phyloP scores from a whole-genome alignment of 2,113 vertebrate species.

The Amia ocellicauda region DNA sequence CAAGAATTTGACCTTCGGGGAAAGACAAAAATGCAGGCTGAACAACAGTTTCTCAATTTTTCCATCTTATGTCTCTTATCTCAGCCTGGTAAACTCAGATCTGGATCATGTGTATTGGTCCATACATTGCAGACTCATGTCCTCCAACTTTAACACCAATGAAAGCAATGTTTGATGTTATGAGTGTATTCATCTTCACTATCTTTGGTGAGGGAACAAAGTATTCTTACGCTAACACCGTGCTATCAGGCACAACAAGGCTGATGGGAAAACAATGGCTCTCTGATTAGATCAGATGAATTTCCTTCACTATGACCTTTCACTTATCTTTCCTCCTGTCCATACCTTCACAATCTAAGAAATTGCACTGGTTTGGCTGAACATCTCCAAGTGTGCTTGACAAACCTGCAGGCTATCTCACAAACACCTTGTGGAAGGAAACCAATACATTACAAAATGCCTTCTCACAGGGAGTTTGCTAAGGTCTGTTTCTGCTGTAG shows the following conservation, averaged over 20 bases:
- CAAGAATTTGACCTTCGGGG: neutral
- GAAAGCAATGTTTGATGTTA: neutral
- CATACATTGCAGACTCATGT: neutral
- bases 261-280: neutral
- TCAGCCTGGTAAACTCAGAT: neutral
- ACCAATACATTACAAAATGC: no score
- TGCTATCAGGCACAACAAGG: neutral
- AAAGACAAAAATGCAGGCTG: neutral
- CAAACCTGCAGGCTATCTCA: no score
- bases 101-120: neutral
- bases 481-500: no score
- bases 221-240: neutral
- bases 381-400: no score
- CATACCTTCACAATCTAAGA: neutral
- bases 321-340: neutral
- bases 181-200: neutral
- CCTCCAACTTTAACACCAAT: neutral
- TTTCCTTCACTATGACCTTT: neutral
- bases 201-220: neutral
- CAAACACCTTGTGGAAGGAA: no score
- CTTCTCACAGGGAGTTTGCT: no score
- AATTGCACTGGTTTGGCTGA: neutral
- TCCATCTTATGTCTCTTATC: no score
- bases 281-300: neutral
- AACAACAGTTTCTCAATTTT: no score